A percentile compares a stretch with the other conserved stretches of the same genome.
These are phyloP conservation scores for Melinaea menophilus DNA, from an alignment of 2,888 invertebrate genomes.

Conservation along the genomic window DNA sequence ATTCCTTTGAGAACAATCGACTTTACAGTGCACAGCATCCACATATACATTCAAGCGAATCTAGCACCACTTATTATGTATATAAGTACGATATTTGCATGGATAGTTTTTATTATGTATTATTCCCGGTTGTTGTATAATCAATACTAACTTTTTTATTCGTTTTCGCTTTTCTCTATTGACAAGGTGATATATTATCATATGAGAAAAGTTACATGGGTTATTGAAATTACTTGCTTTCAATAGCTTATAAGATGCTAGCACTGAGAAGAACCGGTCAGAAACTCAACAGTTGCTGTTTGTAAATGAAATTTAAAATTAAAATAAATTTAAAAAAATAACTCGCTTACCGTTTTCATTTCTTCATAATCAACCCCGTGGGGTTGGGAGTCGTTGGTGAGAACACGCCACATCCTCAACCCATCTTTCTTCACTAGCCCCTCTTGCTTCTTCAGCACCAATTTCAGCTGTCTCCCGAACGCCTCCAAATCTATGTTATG, in stretches of 20 bases:
- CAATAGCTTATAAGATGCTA: background rate
- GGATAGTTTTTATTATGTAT: conserved; percentile 1
- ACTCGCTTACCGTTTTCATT: conserved; percentile 82
- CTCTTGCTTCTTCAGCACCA: conserved; percentile 85
- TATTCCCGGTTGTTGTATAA: conserved; percentile 32
- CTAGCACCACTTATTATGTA: background rate
- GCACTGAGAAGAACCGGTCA: no score
- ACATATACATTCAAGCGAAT: conserved; percentile 13
- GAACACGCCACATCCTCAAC: conserved; percentile 88
- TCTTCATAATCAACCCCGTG: conserved; percentile 89
- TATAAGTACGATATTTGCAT: conserved; percentile 16
- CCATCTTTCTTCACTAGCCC: conserved; percentile 87
- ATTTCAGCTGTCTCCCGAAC: conserved; percentile 86
- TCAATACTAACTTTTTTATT: conserved; percentile 14
- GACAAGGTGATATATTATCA: conserved; percentile 24
- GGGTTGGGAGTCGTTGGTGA: conserved; percentile 86
- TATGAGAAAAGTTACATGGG: conserved; percentile 3
- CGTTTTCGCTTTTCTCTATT: conserved; percentile 40
- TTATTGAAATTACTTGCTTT: background rate
- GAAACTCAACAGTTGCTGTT: background rate
- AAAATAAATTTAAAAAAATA: conserved; percentile 1
- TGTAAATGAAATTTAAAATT: background rate
- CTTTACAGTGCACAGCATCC: conserved; percentile 18
- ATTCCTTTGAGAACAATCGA: conserved; percentile 38
- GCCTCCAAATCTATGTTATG: conserved; percentile 85